phyloP scores from a whole-genome alignment of 2,888 invertebrate genomes.

The Xanthorhoe designata region DNA sequence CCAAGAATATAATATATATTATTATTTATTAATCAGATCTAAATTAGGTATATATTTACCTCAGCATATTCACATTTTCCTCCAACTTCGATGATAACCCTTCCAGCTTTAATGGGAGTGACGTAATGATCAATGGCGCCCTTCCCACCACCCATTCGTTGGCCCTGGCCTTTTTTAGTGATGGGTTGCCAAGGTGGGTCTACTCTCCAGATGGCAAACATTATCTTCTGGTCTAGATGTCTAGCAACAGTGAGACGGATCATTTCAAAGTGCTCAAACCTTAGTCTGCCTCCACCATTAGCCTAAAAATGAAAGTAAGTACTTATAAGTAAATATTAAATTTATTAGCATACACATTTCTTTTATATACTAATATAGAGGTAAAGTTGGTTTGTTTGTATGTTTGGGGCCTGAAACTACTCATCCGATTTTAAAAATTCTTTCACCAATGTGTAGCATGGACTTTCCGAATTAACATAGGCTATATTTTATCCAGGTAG shows the following conservation, averaged over 20 bases:
- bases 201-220: constrained; percentile 98
- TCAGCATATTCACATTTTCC: constrained; percentile 95
- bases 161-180: constrained; percentile 95
- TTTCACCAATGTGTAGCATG: too few relatives aligned
- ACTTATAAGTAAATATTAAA: too few relatives aligned
- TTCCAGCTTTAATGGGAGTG: constrained; percentile 95
- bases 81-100: constrained; percentile 97
- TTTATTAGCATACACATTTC: too few relatives aligned
- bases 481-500: too few relatives aligned
- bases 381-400: too few relatives aligned
- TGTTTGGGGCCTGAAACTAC: too few relatives aligned
- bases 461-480: too few relatives aligned
- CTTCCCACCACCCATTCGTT: constrained; percentile 98
- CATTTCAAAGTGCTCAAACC: constrained; percentile 94
- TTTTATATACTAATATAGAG: too few relatives aligned
- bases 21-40: too few relatives aligned
- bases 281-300: constrained; percentile 92
- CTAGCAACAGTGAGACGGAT: constrained; percentile 91
- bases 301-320: constrained; percentile 86
- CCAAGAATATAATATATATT: too few relatives aligned
- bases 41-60: constrained; percentile 72
- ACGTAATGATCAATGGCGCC: constrained; percentile 97
- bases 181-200: constrained; percentile 98
- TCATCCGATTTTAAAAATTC: too few relatives aligned
- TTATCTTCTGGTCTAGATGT: constrained; percentile 91